Evolutionary conservation across 1,140 invertebrate species (phyloP), one percentile per base, ranked within the genome.

Genomic region (Oncopodura yosiiana): DNA sequence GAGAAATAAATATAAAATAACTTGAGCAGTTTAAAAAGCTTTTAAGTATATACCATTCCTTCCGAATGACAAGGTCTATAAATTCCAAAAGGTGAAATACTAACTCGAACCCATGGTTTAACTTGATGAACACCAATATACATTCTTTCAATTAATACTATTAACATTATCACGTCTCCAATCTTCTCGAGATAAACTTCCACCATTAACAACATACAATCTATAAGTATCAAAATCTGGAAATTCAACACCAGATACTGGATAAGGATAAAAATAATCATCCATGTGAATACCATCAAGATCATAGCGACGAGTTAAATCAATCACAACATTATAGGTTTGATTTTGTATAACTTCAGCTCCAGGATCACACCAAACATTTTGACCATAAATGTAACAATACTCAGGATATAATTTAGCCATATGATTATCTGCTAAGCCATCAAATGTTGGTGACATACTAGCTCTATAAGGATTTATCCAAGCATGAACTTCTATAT

Each of bases 201-300:
- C 52, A 5, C 53, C 53, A n/a, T 34, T 27, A 19, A 49, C 12
- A 26, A 50, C 3, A 39, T 58, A 61, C 2, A 38, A 21, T 4
- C 19, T 27, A 18, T 53, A 61, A 19, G 61, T 62, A 1, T 3
- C 0, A n/a, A 30, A 18, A 37, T 62, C 61, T 12, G 61, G 61
- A 42, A 62, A 62, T 3, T 2, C 9, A 2, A 52, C 45, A 1
- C 53, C 58, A 4, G 48, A 12, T 14, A 55, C 49, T 2, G 61
- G 61, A 30, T 62, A 62, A 3, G 61, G 61, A 29, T 62, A 62
- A 30, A 60, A 62, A 42, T 62, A 62, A 34, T 62, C 61, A 27
- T 62, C 61, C 56, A 62, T 59, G 34, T 62, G 61, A 38, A 62
- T 39, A n/a, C 61, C 61, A 42, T 60, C 61, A 5, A 62, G 32